phyloP scores from a whole-genome alignment of 2,797 vertebrate genomes.

The Borostomias antarcticus region DNA sequence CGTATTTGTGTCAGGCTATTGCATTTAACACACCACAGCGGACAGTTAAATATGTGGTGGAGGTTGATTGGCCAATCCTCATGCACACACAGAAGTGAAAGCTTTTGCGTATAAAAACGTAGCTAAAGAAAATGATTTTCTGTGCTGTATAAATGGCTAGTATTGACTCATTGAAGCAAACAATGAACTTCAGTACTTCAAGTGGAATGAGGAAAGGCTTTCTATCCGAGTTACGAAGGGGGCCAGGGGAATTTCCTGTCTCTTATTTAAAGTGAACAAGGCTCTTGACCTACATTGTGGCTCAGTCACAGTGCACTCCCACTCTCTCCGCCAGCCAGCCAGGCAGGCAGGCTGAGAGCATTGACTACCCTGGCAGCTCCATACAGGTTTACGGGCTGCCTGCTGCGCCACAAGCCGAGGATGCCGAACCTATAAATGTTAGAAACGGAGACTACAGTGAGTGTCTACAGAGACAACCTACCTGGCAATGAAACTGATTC shows the following conservation, averaged over 20 bases:
- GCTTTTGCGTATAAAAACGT: not conserved
- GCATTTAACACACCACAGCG: not conserved
- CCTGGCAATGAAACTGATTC: no score
- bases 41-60: not conserved
- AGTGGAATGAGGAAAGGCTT: constrained; percentile 33
- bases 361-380: constrained; percentile 29
- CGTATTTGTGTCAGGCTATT: not conserved
- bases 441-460: no score
- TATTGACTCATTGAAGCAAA: constrained; percentile 38
- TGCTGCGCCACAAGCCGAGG: no score
- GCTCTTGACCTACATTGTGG: constrained; percentile 69
- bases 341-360: constrained; percentile 8
- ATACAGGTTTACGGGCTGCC: not conserved
- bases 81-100: not conserved
- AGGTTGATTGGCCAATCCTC: not conserved
- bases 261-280: constrained; percentile 66
- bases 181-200: constrained; percentile 24
- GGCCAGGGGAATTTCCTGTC: constrained; percentile 56
- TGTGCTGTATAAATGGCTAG: constrained; percentile 19
- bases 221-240: constrained; percentile 36
- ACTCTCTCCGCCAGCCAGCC: no score
- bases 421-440: not conserved
- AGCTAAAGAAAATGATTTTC: constrained; percentile 19
- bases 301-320: constrained; percentile 32
- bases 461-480: no score